Conservation (phyloP, 2,888 invertebrate genomes). For the Pristionchus maxplancki region DNA sequence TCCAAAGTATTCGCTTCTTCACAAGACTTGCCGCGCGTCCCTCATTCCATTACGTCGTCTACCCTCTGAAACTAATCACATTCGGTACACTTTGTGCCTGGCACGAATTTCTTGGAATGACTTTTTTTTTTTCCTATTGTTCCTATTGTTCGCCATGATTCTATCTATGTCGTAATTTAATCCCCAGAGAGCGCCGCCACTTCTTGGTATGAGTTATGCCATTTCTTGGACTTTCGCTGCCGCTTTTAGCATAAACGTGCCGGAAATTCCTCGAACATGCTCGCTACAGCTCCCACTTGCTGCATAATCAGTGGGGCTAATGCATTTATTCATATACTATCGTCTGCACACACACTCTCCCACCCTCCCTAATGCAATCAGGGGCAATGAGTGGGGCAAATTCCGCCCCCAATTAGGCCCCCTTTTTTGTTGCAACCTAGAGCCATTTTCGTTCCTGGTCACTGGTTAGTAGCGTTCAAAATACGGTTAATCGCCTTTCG, state of each 20-base stretch:
- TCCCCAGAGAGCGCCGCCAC: neutral
- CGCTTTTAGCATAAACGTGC: neutral
- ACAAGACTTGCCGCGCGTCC: neutral
- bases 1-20: too few species aligned
- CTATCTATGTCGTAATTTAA: neutral
- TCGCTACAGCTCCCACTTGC: neutral
- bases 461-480: neutral
- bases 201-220: neutral
- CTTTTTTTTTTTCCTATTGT: neutral
- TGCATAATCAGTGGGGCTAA: neutral
- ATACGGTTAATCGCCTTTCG: neutral
- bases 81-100: neutral
- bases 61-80: neutral
- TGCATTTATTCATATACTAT: neutral
- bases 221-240: neutral
- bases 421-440: neutral
- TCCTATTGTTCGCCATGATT: neutral
- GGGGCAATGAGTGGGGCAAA: neutral
- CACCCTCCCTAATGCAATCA: constrained; percentile 2
- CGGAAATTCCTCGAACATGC: neutral
- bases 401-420: neutral
- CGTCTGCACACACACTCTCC: neutral
- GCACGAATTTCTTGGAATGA: neutral
- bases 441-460: neutral
- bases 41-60: neutral